Base-by-base conservation (phyloP, 2,797 vertebrate species). In the Ciconia nigra region DNA sequence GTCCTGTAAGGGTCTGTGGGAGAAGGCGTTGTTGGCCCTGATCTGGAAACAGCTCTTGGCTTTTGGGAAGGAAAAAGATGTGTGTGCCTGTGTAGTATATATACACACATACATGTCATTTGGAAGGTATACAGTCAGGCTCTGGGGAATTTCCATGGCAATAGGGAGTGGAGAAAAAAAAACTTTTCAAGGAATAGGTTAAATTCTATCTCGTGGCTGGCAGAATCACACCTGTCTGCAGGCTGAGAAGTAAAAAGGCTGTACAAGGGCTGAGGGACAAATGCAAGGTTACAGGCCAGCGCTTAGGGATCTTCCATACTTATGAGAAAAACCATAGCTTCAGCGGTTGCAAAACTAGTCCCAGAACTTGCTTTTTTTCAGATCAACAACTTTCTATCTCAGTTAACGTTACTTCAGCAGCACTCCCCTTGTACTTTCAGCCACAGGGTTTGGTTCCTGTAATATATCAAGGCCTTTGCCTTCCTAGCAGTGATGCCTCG, bases 81-180 rank as follows among this genome's bases (percentile, higher is more conserved):
- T 4, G 7, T 14, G 11, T 47, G 29, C 13, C 24, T 78, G 26
- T 44, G 16, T 46, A 8, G 24, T 33, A 3, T 1, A 12, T 1
- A 8, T 4, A 29, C 1, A 5, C 28, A 16, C 5, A 9, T 12
- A 11, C 0, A 0, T 9, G 54, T 89, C 15, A 7, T 4, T 83
- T 65, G 39, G 79, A 66, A 37, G 13, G 58, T 14, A 17, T 33
- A 6, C 18, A 2, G 18, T 42, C 19, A 0, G 37, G 19, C 11
- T 14, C 15, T 24, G 73, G 66, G 37, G 5, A 42, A 11, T 90
- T 88, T 62, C 62, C 26, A 2, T 51, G 41, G 42, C 4, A 20
- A 7, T 0, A n/a, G 17, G 25, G 14, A 77, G 9, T 4, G 11
- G 9, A 46, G 37, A 44, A 25, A 33, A 80, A 91, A 22, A 54